Evolutionary conservation across 2,797 vertebrate species (phyloP).

Genomic region (Sciurus carolinensis): DNA sequence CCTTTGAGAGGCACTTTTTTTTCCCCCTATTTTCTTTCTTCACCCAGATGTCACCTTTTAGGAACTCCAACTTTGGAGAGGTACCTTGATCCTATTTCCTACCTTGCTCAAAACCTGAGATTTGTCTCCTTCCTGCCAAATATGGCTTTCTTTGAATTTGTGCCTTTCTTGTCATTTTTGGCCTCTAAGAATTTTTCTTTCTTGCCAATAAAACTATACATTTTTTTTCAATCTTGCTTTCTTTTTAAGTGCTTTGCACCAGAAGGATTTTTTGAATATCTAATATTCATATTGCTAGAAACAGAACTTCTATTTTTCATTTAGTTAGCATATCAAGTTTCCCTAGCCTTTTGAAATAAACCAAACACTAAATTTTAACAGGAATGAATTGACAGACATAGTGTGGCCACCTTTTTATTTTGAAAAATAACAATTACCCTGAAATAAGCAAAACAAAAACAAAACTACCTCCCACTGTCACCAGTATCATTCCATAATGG

Average conservation of each 20-base stretch:
- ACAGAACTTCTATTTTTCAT: conserved; percentile 70
- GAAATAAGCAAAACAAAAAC: not conserved
- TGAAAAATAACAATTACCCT: conserved; percentile 15
- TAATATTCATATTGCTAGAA: conserved; percentile 70
- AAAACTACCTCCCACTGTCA: conserved; percentile 9
- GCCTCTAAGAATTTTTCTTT: conserved; percentile 71
- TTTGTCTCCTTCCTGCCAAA: conserved; percentile 45
- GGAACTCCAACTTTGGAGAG: not conserved
- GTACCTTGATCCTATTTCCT: conserved; percentile 28
- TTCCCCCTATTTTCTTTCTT: not conserved
- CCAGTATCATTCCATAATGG: not conserved
- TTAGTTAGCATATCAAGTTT: conserved; percentile 56
- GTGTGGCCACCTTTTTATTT: conserved; percentile 49
- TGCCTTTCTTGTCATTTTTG: conserved; percentile 68
- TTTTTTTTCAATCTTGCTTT: conserved; percentile 66
- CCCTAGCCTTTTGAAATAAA: conserved; percentile 58
- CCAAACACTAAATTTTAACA: conserved; percentile 52
- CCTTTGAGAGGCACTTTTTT: not conserved
- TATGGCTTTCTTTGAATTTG: conserved; percentile 51
- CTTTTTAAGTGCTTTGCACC: conserved; percentile 5
- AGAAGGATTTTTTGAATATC: conserved; percentile 71
- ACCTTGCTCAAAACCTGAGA: not conserved
- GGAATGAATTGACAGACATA: not conserved
- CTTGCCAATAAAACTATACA: conserved; percentile 70
- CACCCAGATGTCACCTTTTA: not conserved